Evolutionary conservation across 2,888 invertebrate species (phyloP).

Genomic region (Fragum fragum): DNA sequence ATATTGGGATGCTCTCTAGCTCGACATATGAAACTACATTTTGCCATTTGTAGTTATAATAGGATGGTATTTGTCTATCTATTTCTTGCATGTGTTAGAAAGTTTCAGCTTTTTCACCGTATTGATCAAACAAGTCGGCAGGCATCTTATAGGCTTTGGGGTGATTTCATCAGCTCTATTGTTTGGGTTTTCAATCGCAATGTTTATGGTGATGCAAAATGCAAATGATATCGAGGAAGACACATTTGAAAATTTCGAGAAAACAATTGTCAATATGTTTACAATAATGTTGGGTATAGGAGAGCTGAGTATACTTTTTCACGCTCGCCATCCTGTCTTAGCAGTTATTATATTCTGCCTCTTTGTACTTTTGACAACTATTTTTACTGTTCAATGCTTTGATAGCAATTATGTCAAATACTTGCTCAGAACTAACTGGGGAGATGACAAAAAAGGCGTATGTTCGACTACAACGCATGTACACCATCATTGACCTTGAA

Average conservation of each 20-base stretch:
- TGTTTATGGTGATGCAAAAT: slow-evolving; percentile 43
- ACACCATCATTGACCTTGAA: slow-evolving; percentile 30
- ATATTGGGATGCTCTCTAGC: background rate
- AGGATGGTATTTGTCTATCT: slow-evolving; percentile 37
- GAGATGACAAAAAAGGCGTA: background rate
- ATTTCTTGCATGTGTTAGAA: slow-evolving; percentile 30
- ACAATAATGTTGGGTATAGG: slow-evolving; percentile 39
- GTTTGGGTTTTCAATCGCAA: slow-evolving; percentile 32
- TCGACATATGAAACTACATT: slow-evolving; percentile 23
- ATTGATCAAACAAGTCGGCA: slow-evolving; percentile 19
- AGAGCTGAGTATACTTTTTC: slow-evolving; percentile 9
- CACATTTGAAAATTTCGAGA: slow-evolving; percentile 17
- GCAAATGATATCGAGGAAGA: slow-evolving; percentile 14
- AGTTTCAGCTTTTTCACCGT: slow-evolving; percentile 38
- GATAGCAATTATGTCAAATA: slow-evolving; percentile 17
- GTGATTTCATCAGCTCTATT: slow-evolving; percentile 20
- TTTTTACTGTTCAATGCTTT: slow-evolving; percentile 35
- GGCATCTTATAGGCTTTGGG: slow-evolving; percentile 31
- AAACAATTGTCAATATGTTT: slow-evolving; percentile 37
- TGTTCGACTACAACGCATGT: slow-evolving; percentile 26
- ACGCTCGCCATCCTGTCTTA: slow-evolving; percentile 14
- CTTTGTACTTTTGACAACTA: slow-evolving; percentile 36
- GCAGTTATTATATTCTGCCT: slow-evolving; percentile 25
- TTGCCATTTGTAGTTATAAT: slow-evolving; percentile 27
- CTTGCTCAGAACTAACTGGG: background rate